Conservation (phyloP, 2,888 invertebrate genomes). For the Drosophila leonis region DNA sequence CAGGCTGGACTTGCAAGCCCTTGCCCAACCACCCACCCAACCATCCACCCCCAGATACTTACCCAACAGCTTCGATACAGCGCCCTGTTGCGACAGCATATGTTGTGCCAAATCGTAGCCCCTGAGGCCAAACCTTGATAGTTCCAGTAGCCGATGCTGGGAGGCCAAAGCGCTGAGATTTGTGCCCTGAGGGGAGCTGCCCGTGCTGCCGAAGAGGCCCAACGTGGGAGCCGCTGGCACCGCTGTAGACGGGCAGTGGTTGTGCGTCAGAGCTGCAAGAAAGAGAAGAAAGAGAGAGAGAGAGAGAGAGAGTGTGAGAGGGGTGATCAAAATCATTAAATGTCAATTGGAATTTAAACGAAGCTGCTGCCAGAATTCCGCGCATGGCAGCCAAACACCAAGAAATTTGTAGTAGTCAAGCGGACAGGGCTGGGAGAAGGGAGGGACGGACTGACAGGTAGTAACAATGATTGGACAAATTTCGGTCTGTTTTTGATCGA, state of each 20-base stretch:
- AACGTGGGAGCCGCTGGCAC: conserved; percentile 81
- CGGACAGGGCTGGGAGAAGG: not conserved
- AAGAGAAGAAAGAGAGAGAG: conserved; percentile 3
- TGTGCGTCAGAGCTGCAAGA: conserved; percentile 66
- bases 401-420: conserved; percentile 77
- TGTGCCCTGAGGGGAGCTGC: conserved; percentile 72
- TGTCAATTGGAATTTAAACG: conserved; percentile 84
- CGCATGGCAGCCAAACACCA: conserved; percentile 75
- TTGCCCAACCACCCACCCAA: conserved; percentile 1
- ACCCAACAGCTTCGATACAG: conserved; percentile 96
- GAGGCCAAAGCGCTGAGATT: conserved; percentile 90
- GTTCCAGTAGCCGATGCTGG: conserved; percentile 92
- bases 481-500: conserved; percentile 79
- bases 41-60: conserved; percentile 85
- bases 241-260: conserved; percentile 51
- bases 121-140: conserved; percentile 92
- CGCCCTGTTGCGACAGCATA: conserved; percentile 95
- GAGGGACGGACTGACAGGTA: not conserved
- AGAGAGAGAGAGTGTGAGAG: conserved; percentile 5
- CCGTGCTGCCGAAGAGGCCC: conserved; percentile 74
- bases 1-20: conserved; percentile 46
- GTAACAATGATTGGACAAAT: conserved; percentile 71
- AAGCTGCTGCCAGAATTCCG: conserved; percentile 83
- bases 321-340: conserved; percentile 71
- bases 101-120: conserved; percentile 97